Conservation (phyloP, 2,113 vertebrate species). For the Etia nguti region DNA sequence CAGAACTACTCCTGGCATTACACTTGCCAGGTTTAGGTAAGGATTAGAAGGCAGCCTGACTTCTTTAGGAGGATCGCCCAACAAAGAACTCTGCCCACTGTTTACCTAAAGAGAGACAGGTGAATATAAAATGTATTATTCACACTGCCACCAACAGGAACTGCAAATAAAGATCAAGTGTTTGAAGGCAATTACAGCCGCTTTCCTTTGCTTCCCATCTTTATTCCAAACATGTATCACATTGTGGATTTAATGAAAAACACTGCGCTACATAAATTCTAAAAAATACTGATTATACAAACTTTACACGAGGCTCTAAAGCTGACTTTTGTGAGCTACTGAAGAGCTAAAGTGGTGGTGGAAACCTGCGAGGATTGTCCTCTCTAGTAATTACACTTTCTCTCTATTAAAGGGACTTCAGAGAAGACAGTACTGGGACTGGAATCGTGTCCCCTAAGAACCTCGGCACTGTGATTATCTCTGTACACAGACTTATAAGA, state of each 20-base stretch:
- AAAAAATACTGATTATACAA: neutral
- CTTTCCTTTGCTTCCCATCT: neutral
- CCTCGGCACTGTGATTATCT: constrained; percentile 37
- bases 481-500: neutral
- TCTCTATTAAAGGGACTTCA: constrained; percentile 31
- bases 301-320: neutral
- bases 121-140: neutral
- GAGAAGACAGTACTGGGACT: constrained; percentile 25
- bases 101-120: constrained; percentile 61
- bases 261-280: neutral
- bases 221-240: neutral
- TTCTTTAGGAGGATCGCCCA: constrained; percentile 94
- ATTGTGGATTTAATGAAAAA: neutral
- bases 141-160: neutral
- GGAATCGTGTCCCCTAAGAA: constrained; percentile 31
- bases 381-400: constrained; percentile 51
- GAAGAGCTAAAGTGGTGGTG: neutral
- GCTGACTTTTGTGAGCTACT: neutral
- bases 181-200: neutral
- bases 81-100: constrained; percentile 84
- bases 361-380: constrained; percentile 3
- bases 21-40: constrained; percentile 93
- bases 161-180: neutral
- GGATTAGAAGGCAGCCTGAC: constrained; percentile 92
- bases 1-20: constrained; percentile 85